Evolutionary conservation across 2,888 invertebrate species (phyloP).

Genomic region (Norana najaformis): DNA sequence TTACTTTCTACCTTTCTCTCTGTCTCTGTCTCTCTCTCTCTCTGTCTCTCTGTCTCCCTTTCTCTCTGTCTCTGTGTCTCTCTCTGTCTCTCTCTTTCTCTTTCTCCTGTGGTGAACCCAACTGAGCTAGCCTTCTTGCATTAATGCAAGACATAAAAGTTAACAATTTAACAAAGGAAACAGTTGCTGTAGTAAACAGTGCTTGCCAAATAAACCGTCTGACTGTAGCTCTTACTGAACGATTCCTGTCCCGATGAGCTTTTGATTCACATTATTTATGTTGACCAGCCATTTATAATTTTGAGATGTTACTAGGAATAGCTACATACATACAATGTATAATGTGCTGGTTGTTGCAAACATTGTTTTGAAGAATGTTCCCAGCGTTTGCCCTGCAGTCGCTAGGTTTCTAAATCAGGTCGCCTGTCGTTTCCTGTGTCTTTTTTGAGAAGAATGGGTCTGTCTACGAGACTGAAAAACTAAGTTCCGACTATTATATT

Average conservation of each 20-base stretch:
- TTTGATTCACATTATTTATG: neutral
- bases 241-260: no score
- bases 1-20: conserved; percentile 31
- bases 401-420: neutral
- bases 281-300: neutral
- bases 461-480: neutral
- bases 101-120: neutral
- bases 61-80: neutral
- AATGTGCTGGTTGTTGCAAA: neutral
- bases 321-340: no score
- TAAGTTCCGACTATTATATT: neutral
- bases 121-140: neutral
- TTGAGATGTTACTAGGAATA: neutral
- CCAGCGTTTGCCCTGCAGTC: no score
- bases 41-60: neutral
- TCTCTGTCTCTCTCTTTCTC: neutral
- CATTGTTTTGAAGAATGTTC: neutral
- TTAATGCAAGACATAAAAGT: no score
- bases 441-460: neutral
- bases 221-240: neutral
- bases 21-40: neutral
- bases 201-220: neutral
- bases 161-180: no score
- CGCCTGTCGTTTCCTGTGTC: neutral
- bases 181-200: neutral